phyloP scores from a whole-genome alignment of 2,113 vertebrate species.

The Rhabdornis inornatus region DNA sequence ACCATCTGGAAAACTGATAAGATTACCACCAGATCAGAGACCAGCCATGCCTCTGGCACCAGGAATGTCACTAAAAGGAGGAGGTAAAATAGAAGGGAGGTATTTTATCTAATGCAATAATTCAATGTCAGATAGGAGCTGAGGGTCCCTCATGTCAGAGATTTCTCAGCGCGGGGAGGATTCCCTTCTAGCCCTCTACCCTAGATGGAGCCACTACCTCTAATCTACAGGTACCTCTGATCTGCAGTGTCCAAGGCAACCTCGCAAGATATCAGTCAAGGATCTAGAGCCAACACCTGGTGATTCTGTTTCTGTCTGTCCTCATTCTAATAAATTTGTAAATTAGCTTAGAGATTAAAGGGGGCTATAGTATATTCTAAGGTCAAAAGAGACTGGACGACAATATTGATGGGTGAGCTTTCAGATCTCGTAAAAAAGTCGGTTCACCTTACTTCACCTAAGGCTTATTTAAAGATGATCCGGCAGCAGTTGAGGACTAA shows the following conservation, averaged over 20 bases:
- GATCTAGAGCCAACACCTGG: background rate
- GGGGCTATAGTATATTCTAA: background rate
- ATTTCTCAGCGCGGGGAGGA: background rate
- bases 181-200: background rate
- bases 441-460: background rate
- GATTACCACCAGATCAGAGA: background rate
- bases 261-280: background rate
- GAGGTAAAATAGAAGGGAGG: background rate
- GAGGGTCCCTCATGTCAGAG: background rate
- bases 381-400: background rate
- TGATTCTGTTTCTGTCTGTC: background rate
- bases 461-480: background rate
- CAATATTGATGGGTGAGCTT: background rate
- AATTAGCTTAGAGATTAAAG: background rate
- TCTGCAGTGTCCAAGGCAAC: background rate
- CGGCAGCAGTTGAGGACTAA: background rate
- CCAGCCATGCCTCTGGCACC: background rate
- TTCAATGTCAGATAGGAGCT: background rate
- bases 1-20: background rate
- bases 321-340: background rate
- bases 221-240: background rate
- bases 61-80: background rate
- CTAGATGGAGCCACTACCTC: background rate
- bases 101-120: background rate
- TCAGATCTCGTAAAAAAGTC: background rate